Conservation (phyloP, 1,140 invertebrate genomes). For the Leucophenga varia region DNA sequence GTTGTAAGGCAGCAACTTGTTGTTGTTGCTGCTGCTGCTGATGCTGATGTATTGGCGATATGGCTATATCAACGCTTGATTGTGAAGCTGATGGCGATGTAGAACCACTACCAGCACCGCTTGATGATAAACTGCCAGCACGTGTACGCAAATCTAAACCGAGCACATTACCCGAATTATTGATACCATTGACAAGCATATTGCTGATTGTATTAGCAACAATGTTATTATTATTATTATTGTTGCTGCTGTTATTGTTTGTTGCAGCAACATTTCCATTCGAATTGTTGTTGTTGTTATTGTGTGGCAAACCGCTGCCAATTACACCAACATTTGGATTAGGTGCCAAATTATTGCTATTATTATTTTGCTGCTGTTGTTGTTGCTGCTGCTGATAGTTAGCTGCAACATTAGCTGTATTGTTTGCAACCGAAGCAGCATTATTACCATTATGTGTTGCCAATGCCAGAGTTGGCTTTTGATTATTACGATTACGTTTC, state of each 20-base stretch:
- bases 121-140: slow-evolving; percentile 41
- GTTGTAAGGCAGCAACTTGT: slow-evolving; percentile 2
- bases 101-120: slow-evolving; percentile 65
- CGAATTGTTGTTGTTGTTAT: slow-evolving; percentile 27
- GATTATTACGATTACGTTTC: slow-evolving; percentile 66
- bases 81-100: slow-evolving; percentile 69
- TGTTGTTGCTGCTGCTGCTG: slow-evolving; percentile 17
- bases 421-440: slow-evolving; percentile 12
- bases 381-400: slow-evolving; percentile 1
- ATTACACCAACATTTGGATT: slow-evolving; percentile 51
- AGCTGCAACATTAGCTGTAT: slow-evolving; percentile 3
- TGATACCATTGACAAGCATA: slow-evolving; percentile 24
- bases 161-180: slow-evolving; percentile 34
- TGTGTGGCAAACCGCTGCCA: slow-evolving; percentile 44
- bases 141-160: slow-evolving; percentile 58
- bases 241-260: slow-evolving; percentile 5
- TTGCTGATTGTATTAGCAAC: slow-evolving; percentile 33
- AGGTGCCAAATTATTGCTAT: slow-evolving; percentile 18
- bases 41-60: slow-evolving; percentile 65
- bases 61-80: slow-evolving; percentile 71
- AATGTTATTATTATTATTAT: slow-evolving; percentile 9
- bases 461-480: slow-evolving; percentile 62
- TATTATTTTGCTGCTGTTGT: slow-evolving; percentile 16
- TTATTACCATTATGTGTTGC: slow-evolving; percentile 42
- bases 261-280: not conserved